phyloP scores from a whole-genome alignment of 2,888 invertebrate species.

The Colostygia pectinataria region DNA sequence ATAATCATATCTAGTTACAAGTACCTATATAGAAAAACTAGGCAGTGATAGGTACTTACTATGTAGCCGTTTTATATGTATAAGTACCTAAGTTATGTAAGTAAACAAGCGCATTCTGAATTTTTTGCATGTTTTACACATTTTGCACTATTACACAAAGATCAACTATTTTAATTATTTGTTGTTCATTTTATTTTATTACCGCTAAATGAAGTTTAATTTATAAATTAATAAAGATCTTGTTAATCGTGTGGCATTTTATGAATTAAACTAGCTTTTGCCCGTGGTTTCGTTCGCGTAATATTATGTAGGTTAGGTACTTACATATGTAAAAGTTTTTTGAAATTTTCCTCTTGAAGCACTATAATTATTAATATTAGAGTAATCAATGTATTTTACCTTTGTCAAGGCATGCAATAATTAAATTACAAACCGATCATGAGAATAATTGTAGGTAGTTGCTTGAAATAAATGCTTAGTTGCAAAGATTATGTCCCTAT shows the following conservation, averaged over 20 bases:
- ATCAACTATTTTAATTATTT: conserved; percentile 25
- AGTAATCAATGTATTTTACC: too few relatives aligned
- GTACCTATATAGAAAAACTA: neutral
- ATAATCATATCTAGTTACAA: neutral
- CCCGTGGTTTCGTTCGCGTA: too few relatives aligned
- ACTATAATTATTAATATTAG: too few relatives aligned
- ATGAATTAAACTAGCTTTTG: too few relatives aligned
- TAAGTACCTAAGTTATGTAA: neutral
- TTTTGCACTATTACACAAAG: conserved; percentile 30
- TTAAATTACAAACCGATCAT: too few relatives aligned
- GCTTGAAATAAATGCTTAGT: too few relatives aligned
- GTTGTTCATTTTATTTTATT: conserved; percentile 7
- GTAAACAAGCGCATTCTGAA: conserved; percentile 20
- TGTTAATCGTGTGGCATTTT: neutral
- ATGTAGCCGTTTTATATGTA: neutral
- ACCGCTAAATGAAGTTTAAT: conserved; percentile 1
- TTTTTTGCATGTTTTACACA: conserved; percentile 4
- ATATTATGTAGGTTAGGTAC: too few relatives aligned
- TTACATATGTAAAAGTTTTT: too few relatives aligned
- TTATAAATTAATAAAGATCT: conserved; percentile 6
- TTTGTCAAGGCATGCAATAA: too few relatives aligned
- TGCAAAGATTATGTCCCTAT: too few relatives aligned
- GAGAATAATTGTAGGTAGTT: too few relatives aligned
- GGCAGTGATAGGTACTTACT: neutral
- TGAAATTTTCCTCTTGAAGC: too few relatives aligned